Evolutionary conservation across 2,888 invertebrate genomes (phyloP), one percentile per base, ranked within the genome.

Genomic region (Anodontia alba): DNA sequence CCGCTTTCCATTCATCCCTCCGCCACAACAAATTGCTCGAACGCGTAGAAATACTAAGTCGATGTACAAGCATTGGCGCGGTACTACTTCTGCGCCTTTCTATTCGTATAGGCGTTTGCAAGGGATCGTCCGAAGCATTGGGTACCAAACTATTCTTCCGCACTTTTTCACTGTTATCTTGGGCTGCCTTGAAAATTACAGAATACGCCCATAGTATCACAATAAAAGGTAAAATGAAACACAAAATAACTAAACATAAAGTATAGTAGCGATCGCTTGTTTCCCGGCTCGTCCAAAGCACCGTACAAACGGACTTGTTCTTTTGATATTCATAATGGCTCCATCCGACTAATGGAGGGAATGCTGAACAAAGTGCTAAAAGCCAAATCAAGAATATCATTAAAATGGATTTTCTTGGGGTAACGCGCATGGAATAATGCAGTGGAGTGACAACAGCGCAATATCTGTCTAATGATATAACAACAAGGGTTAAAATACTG

Each of bases 1-100:
- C 98, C 1, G 98, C 97, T 86, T 98, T 96, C 88, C 97, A 97
- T 95, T 98, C 98, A 93, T 98, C 98, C 74, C 97, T 96, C 87
- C 98, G 97, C 91, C 97, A 92, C 26, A 91, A 79, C 2, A 95
- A 96, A 95, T 97, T 97, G 83, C 97, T 87, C 0, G 87, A 81
- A 20, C 91, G 95, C 67, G 97, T 97, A 93, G 97, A 97, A 83
- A 97, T 97, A 84, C 98, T 97, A 73, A 97, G 96, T 93, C 97
- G 96, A 78, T 97, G 90, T 0, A 88, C 81, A 17, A 92, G 78
- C 43, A 90, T 90, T 15, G 91, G 90, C n/a, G 88, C 88, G n/a
- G 90, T 80, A 57, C 91, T 91, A 74, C 89, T 90, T 38, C 91
- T 77, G 15, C 92, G 81, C 1, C 89, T 76, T 12, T 81, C 80